Evolutionary conservation across 2,113 vertebrate species (phyloP).

Genomic region (Crotalus tigris): DNA sequence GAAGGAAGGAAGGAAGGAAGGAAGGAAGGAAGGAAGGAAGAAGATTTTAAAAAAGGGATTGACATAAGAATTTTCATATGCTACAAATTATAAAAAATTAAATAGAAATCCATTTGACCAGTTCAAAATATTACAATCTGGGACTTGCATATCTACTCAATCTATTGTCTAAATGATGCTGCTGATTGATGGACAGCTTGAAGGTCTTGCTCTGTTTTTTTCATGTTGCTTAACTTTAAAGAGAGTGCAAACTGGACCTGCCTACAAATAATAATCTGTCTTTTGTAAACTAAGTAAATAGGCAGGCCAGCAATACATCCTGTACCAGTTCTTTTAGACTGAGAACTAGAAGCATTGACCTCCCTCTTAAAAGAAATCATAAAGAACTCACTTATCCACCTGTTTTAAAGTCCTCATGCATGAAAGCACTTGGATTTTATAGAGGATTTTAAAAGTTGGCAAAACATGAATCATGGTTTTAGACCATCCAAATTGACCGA

Average conservation of each 20-base stretch:
- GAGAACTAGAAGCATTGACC: not conserved
- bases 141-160: not conserved
- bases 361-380: not conserved
- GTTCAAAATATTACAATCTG: not conserved
- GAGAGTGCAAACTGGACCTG: not conserved
- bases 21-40: too few relatives aligned
- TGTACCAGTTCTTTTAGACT: not conserved
- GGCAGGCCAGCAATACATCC: not conserved
- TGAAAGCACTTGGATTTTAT: not conserved
- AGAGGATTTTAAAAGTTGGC: not conserved
- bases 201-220: not conserved
- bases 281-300: not conserved
- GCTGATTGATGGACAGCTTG: not conserved
- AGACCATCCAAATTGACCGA: slow-evolving; percentile 20
- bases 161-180: not conserved
- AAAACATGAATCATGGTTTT: not conserved
- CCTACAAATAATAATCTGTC: not conserved
- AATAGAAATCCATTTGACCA: not conserved
- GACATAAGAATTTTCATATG: not conserved
- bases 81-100: not conserved
- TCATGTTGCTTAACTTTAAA: not conserved
- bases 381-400: too few relatives aligned
- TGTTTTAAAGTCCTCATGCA: not conserved
- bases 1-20: too few relatives aligned
- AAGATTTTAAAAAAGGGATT: not conserved